Evolutionary conservation across 2,797 vertebrate genomes (phyloP), one percentile per base, ranked within the genome.

Genomic region (Hyperoplus lanceolatus): DNA sequence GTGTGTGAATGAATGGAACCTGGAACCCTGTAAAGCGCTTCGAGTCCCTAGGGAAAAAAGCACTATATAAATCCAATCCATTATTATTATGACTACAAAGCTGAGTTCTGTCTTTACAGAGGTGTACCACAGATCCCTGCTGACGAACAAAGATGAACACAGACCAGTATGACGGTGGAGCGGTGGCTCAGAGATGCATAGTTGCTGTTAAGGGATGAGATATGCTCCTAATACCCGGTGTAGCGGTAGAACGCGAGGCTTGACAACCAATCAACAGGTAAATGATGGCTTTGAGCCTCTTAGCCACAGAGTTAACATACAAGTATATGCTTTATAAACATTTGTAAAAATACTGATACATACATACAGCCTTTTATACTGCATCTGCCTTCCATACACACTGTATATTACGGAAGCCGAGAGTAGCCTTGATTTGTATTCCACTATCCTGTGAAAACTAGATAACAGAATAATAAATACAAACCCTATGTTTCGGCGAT

Each of bases 101-200:
- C 43, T 14, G 64, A 69, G 38, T 2, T 2, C 7, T 55, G 56
- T 68, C 49, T 78, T 53, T 14, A 0, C 12, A 4, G 48, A 65
- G 13, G 41, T 43, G 16, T 3, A 48, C 59, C 74, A 58, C 82
- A 59, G 61, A 79, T 62, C 75, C 73, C 62, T 49, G 57, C 62
- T 83, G 80, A 79, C 42, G 55, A 66, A 65, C 63, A 41, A 45
- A 53, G 80, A 79, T 39, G 55, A 66, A 65, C 63, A 41, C 45
- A 53, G 43, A 18, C 36, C 49, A 38, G 42, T 18, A 13, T 70
- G 68, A 69, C 21, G n/a, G 36, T 8, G 4, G n/a, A 10, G 3
- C 54, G 18, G 51, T 14, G 59, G 18, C 55, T 70, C 69, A 79
- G 69, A 70, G 50, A 8, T 4, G 18, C 36, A 14, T 51, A 38